These are phyloP conservation scores for Dinoponera quadriceps DNA, from an alignment of 1,140 invertebrate genomes.

Conservation along the genomic window DNA sequence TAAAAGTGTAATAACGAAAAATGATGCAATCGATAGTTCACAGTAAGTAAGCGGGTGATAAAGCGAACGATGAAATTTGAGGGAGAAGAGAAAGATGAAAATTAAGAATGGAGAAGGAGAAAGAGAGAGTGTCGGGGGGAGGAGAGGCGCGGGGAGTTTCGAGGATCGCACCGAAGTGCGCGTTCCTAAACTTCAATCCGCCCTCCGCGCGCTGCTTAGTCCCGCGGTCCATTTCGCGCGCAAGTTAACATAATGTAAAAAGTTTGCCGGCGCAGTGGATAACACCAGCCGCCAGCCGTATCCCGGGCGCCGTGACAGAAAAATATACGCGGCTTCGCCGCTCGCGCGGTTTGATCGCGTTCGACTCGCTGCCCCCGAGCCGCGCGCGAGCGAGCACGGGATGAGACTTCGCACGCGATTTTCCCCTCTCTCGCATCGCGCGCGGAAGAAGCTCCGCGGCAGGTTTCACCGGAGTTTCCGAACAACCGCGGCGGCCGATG, in stretches of 20 bases:
- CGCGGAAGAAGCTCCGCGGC: neutral
- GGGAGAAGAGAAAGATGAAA: no score
- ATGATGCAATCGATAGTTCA: no score
- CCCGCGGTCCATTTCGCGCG: slow-evolving; percentile 68
- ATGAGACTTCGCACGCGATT: slow-evolving; percentile 44
- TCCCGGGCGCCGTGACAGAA: slow-evolving; percentile 9
- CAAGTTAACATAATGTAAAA: slow-evolving; percentile 74
- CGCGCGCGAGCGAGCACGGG: neutral
- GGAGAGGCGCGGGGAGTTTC: neutral
- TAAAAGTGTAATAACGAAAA: no score
- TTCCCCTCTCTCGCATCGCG: neutral
- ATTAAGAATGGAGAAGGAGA: neutral
- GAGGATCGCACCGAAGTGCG: slow-evolving; percentile 30
- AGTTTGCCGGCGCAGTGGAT: slow-evolving; percentile 62
- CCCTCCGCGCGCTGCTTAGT: neutral
- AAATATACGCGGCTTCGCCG: slow-evolving; percentile 8
- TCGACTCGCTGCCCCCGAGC: neutral
- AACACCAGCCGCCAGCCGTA: slow-evolving; percentile 38
- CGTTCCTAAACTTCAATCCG: slow-evolving; percentile 45
- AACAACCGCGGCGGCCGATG: slow-evolving; percentile 27
- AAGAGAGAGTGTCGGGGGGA: neutral
- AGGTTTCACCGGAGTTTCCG: neutral
- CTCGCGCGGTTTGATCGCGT: slow-evolving; percentile 26
- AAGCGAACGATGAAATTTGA: no score
- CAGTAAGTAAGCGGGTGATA: no score